Evolutionary conservation across 2,797 vertebrate genomes (phyloP).

Genomic region (Rhinoraja longicauda): DNA sequence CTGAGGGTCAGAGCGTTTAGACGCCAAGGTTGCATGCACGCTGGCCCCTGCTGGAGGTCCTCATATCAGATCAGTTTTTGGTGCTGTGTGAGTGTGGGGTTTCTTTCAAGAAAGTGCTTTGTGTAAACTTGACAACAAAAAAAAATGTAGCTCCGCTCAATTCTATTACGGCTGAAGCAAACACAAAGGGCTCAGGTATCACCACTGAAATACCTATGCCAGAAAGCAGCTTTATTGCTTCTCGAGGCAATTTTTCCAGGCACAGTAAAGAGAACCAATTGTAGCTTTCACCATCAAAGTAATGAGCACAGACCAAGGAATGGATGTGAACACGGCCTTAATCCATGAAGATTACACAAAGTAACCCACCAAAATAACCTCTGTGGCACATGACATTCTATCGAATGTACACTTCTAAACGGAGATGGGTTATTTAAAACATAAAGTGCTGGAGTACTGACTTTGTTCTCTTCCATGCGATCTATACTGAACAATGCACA

Average conservation of each 20-base stretch:
- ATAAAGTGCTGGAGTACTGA: neutral
- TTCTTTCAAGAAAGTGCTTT: slow-evolving; percentile 49
- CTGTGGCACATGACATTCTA: neutral
- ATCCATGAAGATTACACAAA: neutral
- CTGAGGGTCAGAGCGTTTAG: slow-evolving; percentile 48
- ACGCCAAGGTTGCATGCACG: slow-evolving; percentile 14
- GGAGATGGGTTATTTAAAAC: neutral
- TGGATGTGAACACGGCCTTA: neutral
- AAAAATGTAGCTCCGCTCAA: slow-evolving; percentile 48
- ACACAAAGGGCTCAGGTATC: slow-evolving; percentile 46
- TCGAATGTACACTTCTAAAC: neutral
- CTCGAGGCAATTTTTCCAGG: slow-evolving; percentile 47
- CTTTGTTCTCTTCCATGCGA: neutral
- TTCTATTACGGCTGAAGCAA: slow-evolving; percentile 52
- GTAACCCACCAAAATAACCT: neutral
- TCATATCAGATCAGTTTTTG: slow-evolving; percentile 39
- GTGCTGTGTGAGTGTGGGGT: neutral
- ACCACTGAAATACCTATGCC: slow-evolving; percentile 46
- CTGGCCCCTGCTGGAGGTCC: neutral
- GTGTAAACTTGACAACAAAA: slow-evolving; percentile 47
- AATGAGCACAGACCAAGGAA: neutral
- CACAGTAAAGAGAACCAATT: neutral
- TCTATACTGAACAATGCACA: neutral
- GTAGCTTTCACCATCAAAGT: neutral
- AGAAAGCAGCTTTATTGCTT: slow-evolving; percentile 43